Evolutionary conservation across 2,888 invertebrate genomes (phyloP).

Genomic region (Margaritifera margaritifera): DNA sequence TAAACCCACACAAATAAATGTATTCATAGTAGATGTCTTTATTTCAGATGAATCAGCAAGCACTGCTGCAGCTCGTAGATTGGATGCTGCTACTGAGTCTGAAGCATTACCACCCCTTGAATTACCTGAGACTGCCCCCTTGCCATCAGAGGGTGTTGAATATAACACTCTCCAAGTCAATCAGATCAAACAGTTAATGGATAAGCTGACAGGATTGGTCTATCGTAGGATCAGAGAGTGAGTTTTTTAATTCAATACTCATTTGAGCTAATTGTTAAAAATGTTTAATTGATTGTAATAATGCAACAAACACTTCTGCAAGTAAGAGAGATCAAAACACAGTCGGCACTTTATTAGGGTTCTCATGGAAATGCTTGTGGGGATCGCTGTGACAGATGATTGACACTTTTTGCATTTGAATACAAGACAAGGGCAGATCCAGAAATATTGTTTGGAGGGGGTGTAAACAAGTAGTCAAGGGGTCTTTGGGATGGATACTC

Average conservation of each 20-base stretch:
- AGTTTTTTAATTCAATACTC: slow-evolving; percentile 26
- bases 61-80: slow-evolving; percentile 53
- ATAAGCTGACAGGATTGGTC: slow-evolving; percentile 63
- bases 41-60: slow-evolving; percentile 41
- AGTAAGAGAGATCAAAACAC: too few relatives aligned
- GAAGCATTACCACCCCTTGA: slow-evolving; percentile 61
- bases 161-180: slow-evolving; percentile 62
- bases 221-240: slow-evolving; percentile 63
- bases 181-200: slow-evolving; percentile 64
- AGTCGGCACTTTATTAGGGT: too few relatives aligned
- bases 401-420: too few relatives aligned
- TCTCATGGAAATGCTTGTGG: too few relatives aligned
- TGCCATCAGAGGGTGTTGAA: slow-evolving; percentile 67
- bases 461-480: too few relatives aligned
- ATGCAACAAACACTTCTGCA: too few relatives aligned
- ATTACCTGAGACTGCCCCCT: slow-evolving; percentile 57
- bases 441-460: too few relatives aligned
- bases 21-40: background rate
- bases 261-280: background rate
- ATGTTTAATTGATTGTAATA: too few relatives aligned
- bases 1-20: background rate
- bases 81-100: slow-evolving; percentile 55
- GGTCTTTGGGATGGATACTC: too few relatives aligned
- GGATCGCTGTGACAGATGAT: too few relatives aligned
- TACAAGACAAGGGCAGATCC: too few relatives aligned